Base-by-base conservation (phyloP, 2,888 invertebrate species). In the Phaedon cochleariae region DNA sequence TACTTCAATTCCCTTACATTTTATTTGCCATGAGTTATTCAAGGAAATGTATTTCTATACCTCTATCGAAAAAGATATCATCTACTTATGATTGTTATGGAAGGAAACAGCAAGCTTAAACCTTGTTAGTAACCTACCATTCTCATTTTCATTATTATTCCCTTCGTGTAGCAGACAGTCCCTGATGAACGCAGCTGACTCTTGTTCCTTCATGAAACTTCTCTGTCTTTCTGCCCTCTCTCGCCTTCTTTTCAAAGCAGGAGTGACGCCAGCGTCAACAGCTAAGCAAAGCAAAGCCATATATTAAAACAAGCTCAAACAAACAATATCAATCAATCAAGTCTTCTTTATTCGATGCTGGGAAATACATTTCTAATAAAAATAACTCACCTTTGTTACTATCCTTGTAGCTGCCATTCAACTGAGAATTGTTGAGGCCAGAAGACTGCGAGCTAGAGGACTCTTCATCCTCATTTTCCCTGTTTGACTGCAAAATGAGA, bases 201-300 rank as follows among this genome's bases (percentile, higher is more conserved):
- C 93, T 79, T 92, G 95, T 76, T 95, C 94, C 77, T 90, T 89
- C 76, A 94, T 91, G 78, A 94, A 93, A 79, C 92, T 92, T 61
- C 93, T 90, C 80, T 95, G 95, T 68, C 95, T 87, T 74, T 94
- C 94, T 51, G 91, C 94, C 70, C 95, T 87, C 79, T 95, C 94
- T 67, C 94, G 87, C 67, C 95, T 87, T 75, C 94, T 87, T 76
- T 92, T 87, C 69, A 95, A 85, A 59, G 92, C 93, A 49, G 95
- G 92, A 26, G 91, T 94, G 26, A 95, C 89, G 74, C 94, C 95
- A 77, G 90, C 92, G 77, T 89, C 89, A 75, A 80, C 82, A 66
- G 82, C 84, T 84, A 80, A 77, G 80, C 80, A 78, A 76, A 74
- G 76, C 72, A 74, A 65, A 70, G 72, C 62, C 61, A 68, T 55